Percentiles rank a stretch among this genome's conserved stretches.
Conservation (phyloP, 2,113 vertebrate genomes). For the Urocitellus parryii region DNA sequence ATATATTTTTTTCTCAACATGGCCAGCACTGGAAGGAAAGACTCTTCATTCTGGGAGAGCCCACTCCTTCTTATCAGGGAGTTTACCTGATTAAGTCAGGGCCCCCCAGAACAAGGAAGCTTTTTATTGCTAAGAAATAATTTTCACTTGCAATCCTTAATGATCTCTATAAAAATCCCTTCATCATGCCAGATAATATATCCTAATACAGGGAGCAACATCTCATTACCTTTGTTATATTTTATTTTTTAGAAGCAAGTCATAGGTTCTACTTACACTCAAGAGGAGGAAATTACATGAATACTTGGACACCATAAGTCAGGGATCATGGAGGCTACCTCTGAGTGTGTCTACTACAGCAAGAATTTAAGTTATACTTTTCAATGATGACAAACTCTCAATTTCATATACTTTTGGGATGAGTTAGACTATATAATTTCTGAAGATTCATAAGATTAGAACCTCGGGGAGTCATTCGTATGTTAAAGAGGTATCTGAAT, state of each 20-base stretch:
- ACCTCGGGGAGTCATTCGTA: not conserved
- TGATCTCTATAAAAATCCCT: not conserved
- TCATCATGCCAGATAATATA: not conserved
- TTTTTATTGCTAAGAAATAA: constrained; percentile 31
- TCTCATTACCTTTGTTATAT: not conserved
- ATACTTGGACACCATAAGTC: not conserved
- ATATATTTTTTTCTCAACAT: not conserved
- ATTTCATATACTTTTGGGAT: not conserved
- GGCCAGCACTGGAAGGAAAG: not conserved
- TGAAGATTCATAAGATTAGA: not conserved
- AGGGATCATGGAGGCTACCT: not conserved
- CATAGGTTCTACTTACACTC: not conserved
- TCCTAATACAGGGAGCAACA: not conserved
- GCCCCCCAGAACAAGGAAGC: not conserved
- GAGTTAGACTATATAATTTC: not conserved
- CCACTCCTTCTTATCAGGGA: not conserved
- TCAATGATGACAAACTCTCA: not conserved
- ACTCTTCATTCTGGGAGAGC: not conserved
- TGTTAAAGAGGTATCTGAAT: not conserved
- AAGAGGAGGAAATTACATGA: not conserved
- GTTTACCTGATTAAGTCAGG: not conserved
- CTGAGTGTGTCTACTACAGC: not conserved
- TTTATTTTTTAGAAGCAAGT: constrained; percentile 1
- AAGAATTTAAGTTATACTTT: not conserved
- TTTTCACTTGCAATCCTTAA: not conserved